Evolutionary conservation across 2,888 invertebrate genomes (phyloP).

Genomic region (Zygaena filipendulae): DNA sequence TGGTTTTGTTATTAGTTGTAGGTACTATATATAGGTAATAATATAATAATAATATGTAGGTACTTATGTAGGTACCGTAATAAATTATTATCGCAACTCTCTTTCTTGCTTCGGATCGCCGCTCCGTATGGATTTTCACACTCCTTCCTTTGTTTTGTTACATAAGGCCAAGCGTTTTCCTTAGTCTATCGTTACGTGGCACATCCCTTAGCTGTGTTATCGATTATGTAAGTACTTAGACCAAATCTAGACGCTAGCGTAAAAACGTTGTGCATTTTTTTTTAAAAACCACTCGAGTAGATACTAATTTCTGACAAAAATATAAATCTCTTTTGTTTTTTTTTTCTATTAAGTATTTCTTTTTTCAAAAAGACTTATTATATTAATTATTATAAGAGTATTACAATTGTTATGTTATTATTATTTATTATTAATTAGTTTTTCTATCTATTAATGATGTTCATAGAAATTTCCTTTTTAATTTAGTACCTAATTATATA

Average conservation of each 20-base stretch:
- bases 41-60: too few species aligned
- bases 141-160: slow-evolving; percentile 3
- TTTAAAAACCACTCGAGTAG: slow-evolving; percentile 33
- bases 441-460: slow-evolving; percentile 41
- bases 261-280: slow-evolving; percentile 36
- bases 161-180: slow-evolving; percentile 25
- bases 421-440: slow-evolving; percentile 44
- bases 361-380: too few species aligned
- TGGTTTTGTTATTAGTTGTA: too few species aligned
- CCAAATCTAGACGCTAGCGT: slow-evolving; percentile 27
- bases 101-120: too few species aligned
- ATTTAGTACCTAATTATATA: background rate
- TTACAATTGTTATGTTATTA: too few species aligned
- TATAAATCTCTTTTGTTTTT: slow-evolving; percentile 40
- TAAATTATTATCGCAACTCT: too few species aligned
- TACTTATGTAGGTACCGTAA: too few species aligned
- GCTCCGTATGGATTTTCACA: slow-evolving; percentile 12
- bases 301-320: slow-evolving; percentile 44
- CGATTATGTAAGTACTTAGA: slow-evolving; percentile 14
- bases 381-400: too few species aligned
- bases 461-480: slow-evolving; percentile 22
- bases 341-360: slow-evolving; percentile 40
- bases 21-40: too few species aligned
- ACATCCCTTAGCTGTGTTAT: slow-evolving; percentile 22
- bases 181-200: slow-evolving; percentile 26